Percentiles rank a stretch among this genome's conserved stretches.
These are phyloP conservation scores for Numenius arquata DNA, from an alignment of 2,113 vertebrate species.

Conservation along the genomic window DNA sequence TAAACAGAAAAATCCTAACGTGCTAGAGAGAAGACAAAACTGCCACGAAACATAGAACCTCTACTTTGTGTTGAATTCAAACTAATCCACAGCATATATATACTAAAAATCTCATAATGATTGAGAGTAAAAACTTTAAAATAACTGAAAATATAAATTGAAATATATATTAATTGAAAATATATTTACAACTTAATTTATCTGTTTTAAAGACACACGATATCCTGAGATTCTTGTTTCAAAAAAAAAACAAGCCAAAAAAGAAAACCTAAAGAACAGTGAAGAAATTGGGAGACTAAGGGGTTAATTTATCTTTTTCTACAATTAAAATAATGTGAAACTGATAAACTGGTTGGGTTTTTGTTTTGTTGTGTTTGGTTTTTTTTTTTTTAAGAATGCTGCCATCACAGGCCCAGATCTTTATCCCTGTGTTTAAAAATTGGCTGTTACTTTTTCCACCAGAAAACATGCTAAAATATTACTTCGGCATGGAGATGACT, in stretches of 20 bases:
- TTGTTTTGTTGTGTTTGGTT: background rate
- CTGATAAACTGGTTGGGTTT: background rate
- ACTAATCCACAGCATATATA: background rate
- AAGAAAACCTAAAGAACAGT: background rate
- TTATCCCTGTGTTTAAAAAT: background rate
- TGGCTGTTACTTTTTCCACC: constrained; percentile 15
- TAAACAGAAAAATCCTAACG: background rate
- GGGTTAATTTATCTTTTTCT: background rate
- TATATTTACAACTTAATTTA: background rate
- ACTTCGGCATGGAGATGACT: constrained; percentile 48
- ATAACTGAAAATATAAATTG: background rate
- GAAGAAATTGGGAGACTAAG: background rate
- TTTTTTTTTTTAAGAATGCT: background rate
- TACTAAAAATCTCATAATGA: background rate
- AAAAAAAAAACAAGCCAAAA: background rate
- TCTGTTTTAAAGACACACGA: background rate
- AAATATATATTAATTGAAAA: background rate
- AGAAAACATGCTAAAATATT: constrained; percentile 47
- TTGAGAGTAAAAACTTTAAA: background rate
- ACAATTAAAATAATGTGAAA: background rate
- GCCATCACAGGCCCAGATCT: background rate
- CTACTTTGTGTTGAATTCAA: background rate
- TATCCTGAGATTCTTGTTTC: background rate
- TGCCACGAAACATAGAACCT: background rate
- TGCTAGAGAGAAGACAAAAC: background rate